Evolutionary conservation across 2,888 invertebrate genomes (phyloP).

Genomic region (Polia nebulosa): DNA sequence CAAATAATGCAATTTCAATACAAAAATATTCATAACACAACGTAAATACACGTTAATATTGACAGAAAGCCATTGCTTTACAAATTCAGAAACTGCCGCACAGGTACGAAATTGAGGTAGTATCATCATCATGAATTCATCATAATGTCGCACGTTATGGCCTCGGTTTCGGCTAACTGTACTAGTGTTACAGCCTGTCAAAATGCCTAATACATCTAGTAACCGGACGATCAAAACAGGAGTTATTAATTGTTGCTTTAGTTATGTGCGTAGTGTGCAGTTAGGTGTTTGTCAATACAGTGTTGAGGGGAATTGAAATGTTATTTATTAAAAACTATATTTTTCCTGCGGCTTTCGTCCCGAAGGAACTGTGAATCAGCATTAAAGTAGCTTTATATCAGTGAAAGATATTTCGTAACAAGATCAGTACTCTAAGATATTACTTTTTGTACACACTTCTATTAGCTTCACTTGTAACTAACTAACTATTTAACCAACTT

Average conservation of each 20-base stretch:
- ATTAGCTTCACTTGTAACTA: too few relatives aligned
- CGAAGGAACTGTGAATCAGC: too few relatives aligned
- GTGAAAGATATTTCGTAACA: neutral
- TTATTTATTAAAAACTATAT: neutral
- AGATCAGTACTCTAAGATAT: too few relatives aligned
- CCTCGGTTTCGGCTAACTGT: conserved; percentile 39
- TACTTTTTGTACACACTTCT: too few relatives aligned
- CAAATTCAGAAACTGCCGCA: conserved; percentile 33
- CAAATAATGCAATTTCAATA: neutral
- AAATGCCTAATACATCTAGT: conserved; percentile 41
- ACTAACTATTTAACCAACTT: too few relatives aligned
- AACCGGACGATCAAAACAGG: conserved; percentile 28
- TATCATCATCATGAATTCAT: conserved; percentile 58
- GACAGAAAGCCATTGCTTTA: conserved; percentile 25
- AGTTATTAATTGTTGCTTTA: conserved; percentile 22
- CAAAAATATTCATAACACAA: neutral
- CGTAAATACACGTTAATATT: neutral
- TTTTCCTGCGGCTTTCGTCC: neutral
- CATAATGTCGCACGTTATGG: conserved; percentile 46
- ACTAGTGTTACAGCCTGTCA: conserved; percentile 48
- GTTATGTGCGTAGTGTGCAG: neutral
- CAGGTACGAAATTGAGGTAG: conserved; percentile 30
- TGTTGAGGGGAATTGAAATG: neutral
- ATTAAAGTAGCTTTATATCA: too few relatives aligned
- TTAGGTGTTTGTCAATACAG: neutral